Evolutionary conservation across 1,140 invertebrate species (phyloP).

Genomic region (Trichonephila clavata): DNA sequence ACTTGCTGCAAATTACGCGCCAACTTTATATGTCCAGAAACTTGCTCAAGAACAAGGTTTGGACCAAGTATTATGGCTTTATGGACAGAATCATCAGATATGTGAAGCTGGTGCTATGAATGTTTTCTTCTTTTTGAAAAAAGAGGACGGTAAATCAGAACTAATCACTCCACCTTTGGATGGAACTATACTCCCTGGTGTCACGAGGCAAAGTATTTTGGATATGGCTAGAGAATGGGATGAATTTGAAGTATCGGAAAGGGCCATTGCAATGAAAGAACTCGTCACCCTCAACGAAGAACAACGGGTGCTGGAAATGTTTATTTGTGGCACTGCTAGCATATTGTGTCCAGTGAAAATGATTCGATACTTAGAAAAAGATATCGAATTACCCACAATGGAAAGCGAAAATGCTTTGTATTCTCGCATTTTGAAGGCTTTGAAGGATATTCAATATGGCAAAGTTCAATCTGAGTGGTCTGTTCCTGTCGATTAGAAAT

Average conservation of each 20-base stretch:
- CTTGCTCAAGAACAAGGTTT: slow-evolving; percentile 90
- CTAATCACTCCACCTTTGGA: slow-evolving; percentile 83
- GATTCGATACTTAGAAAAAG: slow-evolving; percentile 87
- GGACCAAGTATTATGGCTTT: slow-evolving; percentile 98
- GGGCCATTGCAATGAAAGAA: slow-evolving; percentile 92
- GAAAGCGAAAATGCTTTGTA: slow-evolving; percentile 36
- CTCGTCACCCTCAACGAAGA: slow-evolving; percentile 88
- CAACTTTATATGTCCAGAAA: slow-evolving; percentile 84
- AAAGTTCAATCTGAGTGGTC: slow-evolving; percentile 53
- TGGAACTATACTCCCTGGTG: slow-evolving; percentile 91
- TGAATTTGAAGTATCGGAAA: slow-evolving; percentile 92
- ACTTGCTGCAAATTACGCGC: slow-evolving; percentile 91
- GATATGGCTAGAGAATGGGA: slow-evolving; percentile 90
- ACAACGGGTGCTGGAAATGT: slow-evolving; percentile 93
- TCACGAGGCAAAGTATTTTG: slow-evolving; percentile 93
- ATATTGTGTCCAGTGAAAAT: slow-evolving; percentile 93
- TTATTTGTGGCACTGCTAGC: slow-evolving; percentile 96
- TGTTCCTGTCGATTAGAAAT: background rate
- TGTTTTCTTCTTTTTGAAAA: slow-evolving; percentile 95
- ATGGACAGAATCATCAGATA: slow-evolving; percentile 94
- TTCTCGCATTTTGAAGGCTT: slow-evolving; percentile 46
- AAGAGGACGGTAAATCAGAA: slow-evolving; percentile 90
- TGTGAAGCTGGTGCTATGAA: slow-evolving; percentile 99
- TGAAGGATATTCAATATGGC: slow-evolving; percentile 78
- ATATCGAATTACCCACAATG: slow-evolving; percentile 78